phyloP scores from a whole-genome alignment of 2,888 invertebrate species.

The Rhamphomyia laevipes region DNA sequence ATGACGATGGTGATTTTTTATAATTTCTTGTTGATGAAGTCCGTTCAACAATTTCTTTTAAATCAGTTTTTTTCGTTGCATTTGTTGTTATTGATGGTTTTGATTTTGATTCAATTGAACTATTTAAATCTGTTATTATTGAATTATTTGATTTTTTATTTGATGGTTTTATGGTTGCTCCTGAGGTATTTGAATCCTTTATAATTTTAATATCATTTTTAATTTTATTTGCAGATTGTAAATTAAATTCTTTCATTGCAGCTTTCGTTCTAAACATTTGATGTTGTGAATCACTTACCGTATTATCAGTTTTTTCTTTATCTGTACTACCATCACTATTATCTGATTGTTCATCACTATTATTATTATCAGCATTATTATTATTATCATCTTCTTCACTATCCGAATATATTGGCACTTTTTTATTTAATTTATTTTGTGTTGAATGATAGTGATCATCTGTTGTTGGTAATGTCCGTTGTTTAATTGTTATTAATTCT shows the following conservation, averaged over 20 bases:
- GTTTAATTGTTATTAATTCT: conserved; percentile 49
- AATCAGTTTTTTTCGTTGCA: conserved; percentile 9
- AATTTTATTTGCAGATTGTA: conserved; percentile 28
- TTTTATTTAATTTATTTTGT: conserved; percentile 33
- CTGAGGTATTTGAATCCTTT: background rate
- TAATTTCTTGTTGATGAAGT: conserved; percentile 8
- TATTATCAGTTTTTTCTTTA: conserved; percentile 44
- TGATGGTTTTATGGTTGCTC: background rate
- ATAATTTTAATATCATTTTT: conserved; percentile 1
- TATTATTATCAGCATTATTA: background rate
- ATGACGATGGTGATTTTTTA: conserved; percentile 2
- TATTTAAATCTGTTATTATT: conserved; percentile 15
- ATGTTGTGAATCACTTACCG: conserved; percentile 54
- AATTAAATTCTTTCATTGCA: conserved; percentile 71
- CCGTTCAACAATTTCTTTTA: conserved; percentile 11
- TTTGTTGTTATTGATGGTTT: background rate
- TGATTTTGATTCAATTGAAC: background rate
- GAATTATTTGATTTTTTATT: conserved; percentile 23
- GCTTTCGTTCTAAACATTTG: conserved; percentile 65
- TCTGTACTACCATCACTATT: conserved; percentile 26
- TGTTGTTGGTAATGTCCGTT: conserved; percentile 5
- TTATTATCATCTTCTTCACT: conserved; percentile 40
- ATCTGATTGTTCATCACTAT: conserved; percentile 42
- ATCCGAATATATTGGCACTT: conserved; percentile 74
- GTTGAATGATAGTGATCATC: conserved; percentile 28